phyloP scores from a whole-genome alignment of 2,888 invertebrate species.

The Leucophora obtusa region DNA sequence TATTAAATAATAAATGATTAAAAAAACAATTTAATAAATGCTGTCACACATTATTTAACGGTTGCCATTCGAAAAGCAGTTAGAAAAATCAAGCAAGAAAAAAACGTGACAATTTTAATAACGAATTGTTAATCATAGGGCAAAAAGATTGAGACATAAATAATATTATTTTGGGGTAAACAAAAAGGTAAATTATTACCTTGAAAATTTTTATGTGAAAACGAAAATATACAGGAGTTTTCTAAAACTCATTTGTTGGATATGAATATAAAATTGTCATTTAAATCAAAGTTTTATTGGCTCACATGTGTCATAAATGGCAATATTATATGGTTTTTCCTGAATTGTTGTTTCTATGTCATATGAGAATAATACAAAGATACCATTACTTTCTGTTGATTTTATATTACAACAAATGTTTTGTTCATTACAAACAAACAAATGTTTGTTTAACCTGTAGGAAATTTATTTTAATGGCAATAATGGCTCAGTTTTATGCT shows the following conservation, averaged over 20 bases:
- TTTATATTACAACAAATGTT: conserved; percentile 22
- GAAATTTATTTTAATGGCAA: too few relatives aligned
- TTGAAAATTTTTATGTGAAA: conserved; percentile 18
- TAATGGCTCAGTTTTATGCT: too few relatives aligned
- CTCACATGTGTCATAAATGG: conserved; percentile 54
- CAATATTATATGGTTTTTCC: conserved; percentile 32
- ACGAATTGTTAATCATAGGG: conserved; percentile 28
- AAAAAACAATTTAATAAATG: conserved; percentile 49
- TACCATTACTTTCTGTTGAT: conserved; percentile 19
- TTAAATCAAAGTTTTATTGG: conserved; percentile 54
- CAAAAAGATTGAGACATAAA: conserved; percentile 19
- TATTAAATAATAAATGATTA: conserved; percentile 49
- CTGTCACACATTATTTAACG: conserved; percentile 32
- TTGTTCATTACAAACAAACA: conserved; percentile 3
- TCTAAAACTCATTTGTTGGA: conserved; percentile 5
- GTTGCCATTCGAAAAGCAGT: background rate
- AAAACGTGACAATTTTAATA: conserved; percentile 50
- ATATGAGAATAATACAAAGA: background rate
- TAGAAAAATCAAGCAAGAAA: background rate
- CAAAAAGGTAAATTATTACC: conserved; percentile 11
- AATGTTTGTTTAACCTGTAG: background rate
- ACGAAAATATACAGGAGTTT: background rate
- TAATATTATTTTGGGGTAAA: background rate
- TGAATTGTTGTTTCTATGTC: background rate
- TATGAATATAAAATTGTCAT: conserved; percentile 51